These are phyloP conservation scores for Sogatella furcifera DNA, from an alignment of 1,140 invertebrate genomes.

Conservation along the genomic window DNA sequence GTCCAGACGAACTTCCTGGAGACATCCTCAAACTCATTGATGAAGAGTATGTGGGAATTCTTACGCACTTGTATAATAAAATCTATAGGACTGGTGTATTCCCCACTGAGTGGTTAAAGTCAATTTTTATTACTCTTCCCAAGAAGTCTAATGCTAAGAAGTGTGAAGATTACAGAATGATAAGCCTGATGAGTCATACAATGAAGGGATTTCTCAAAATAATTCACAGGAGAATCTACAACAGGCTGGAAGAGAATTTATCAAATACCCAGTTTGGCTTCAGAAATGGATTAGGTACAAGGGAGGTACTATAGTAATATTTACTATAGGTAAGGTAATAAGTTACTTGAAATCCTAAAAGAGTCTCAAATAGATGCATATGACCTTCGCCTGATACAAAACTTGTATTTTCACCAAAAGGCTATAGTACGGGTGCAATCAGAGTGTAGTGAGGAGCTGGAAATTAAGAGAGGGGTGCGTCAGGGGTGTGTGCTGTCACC, in stretches of 20 bases:
- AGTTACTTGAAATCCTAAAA: conserved; percentile 13
- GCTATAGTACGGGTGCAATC: no score
- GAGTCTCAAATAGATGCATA: conserved; percentile 12
- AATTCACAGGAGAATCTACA: neutral
- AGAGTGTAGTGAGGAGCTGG: conserved; percentile 8
- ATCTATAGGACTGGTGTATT: conserved; percentile 13
- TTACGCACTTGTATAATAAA: conserved; percentile 9
- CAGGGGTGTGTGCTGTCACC: conserved; percentile 29
- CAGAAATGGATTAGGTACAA: conserved; percentile 19
- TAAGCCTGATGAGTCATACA: conserved; percentile 17
- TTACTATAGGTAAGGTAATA: conserved; percentile 17
- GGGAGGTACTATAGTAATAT: conserved; percentile 19
- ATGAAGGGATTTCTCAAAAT: neutral
- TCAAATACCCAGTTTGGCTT: conserved; percentile 22
- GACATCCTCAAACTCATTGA: conserved; percentile 13
- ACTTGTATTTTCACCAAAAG: no score
- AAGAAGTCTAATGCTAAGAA: conserved; percentile 3
- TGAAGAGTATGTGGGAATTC: conserved; percentile 5
- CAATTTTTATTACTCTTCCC: neutral
- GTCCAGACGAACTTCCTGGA: conserved; percentile 2
- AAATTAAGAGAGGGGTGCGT: conserved; percentile 22
- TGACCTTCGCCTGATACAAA: neutral
- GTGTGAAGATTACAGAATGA: neutral
- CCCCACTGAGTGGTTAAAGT: conserved; percentile 15
- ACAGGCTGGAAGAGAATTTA: neutral